Conservation (phyloP, 2,888 invertebrate genomes). For the Latrodectus elegans region DNA sequence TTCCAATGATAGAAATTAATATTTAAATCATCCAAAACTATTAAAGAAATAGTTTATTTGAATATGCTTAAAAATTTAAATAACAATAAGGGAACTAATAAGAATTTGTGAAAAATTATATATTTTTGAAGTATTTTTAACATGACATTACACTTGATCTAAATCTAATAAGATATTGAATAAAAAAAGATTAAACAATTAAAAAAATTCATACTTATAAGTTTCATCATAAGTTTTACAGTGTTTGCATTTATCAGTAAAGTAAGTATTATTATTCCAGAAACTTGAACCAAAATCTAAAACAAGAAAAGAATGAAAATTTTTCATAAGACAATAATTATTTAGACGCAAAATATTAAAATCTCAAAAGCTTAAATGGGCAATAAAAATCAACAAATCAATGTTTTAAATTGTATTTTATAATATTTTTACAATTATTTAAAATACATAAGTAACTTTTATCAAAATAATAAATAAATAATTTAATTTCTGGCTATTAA, state of each 20-base stretch:
- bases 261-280: conserved; percentile 61
- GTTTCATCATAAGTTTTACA: conserved; percentile 49
- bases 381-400: too few relatives aligned
- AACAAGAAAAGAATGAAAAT: not conserved
- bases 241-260: conserved; percentile 51
- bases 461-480: not conserved
- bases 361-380: too few relatives aligned
- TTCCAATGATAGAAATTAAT: too few relatives aligned
- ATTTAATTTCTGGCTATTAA: not conserved
- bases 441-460: not conserved
- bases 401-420: too few relatives aligned
- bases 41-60: too few relatives aligned
- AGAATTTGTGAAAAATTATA: not conserved
- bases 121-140: not conserved
- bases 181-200: too few relatives aligned
- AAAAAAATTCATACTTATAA: conserved; percentile 48
- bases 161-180: too few relatives aligned
- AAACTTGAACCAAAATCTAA: conserved; percentile 57
- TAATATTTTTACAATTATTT: too few relatives aligned
- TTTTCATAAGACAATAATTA: too few relatives aligned
- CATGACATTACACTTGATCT: not conserved
- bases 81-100: not conserved
- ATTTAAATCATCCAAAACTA: too few relatives aligned
- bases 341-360: too few relatives aligned
- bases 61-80: not conserved